phyloP scores from a whole-genome alignment of 2,797 vertebrate species.

The Sebastes flavidus region DNA sequence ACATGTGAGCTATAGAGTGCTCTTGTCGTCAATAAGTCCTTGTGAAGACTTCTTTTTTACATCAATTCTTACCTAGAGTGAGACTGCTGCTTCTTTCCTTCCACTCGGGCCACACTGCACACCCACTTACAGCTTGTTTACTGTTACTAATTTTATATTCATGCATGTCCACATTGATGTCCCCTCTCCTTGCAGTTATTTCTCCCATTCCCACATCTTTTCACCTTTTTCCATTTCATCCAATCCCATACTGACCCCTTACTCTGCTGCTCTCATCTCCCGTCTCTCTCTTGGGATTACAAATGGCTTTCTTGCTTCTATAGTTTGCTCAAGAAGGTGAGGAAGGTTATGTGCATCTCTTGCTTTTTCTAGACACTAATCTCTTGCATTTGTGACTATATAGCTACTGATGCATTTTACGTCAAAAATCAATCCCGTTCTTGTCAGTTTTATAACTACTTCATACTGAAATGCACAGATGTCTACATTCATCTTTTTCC shows the following conservation, averaged over 20 bases:
- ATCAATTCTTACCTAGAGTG: not conserved
- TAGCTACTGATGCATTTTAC: not conserved
- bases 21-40: not conserved
- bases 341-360: not conserved
- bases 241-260: not conserved
- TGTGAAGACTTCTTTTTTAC: not conserved
- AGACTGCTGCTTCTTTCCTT: not conserved
- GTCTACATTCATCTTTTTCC: not conserved
- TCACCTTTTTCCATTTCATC: slow-evolving; percentile 16
- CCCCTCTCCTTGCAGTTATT: not conserved
- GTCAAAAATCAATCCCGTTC: not conserved
- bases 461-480: not conserved
- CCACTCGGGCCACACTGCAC: not conserved
- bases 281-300: slow-evolving; percentile 16
- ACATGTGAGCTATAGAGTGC: slow-evolving; percentile 16
- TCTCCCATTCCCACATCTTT: slow-evolving; percentile 16
- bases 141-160: not conserved
- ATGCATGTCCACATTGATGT: not conserved
- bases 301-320: slow-evolving; percentile 6
- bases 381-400: not conserved
- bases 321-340: not conserved
- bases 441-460: not conserved
- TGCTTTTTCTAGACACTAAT: not conserved
- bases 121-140: not conserved
- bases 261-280: slow-evolving; percentile 8